Conservation (phyloP, 2,113 vertebrate species). For the Osmerus eperlanus region DNA sequence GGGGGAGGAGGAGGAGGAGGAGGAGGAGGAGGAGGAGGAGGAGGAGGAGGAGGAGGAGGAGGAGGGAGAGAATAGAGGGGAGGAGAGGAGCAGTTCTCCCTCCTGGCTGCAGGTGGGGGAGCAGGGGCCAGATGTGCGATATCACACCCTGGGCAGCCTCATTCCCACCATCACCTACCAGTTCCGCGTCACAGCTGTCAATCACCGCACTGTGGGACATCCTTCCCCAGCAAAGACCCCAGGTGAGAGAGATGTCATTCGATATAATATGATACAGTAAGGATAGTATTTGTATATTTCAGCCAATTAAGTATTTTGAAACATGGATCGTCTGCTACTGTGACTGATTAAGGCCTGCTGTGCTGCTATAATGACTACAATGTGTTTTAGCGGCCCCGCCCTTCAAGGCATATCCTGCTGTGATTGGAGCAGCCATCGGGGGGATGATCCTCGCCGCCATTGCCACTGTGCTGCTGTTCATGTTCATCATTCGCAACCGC, state of each 20-base stretch:
- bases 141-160: slow-evolving; percentile 71
- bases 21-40: neutral
- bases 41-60: slow-evolving; percentile 13
- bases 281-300: no score
- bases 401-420: slow-evolving; percentile 75
- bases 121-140: slow-evolving; percentile 72
- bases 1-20: slow-evolving; percentile 8
- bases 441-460: slow-evolving; percentile 78
- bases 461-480: slow-evolving; percentile 70
- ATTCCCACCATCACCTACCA: slow-evolving; percentile 76
- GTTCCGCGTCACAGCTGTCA: slow-evolving; percentile 82
- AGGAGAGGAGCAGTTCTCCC: neutral
- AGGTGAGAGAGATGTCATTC: slow-evolving; percentile 70
- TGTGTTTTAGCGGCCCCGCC: slow-evolving; percentile 76
- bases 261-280: no score
- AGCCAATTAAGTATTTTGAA: no score
- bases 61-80: no score
- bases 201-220: slow-evolving; percentile 81
- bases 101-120: slow-evolving; percentile 75
- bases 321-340: no score
- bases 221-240: slow-evolving; percentile 84
- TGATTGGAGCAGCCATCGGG: slow-evolving; percentile 78
- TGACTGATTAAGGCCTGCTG: slow-evolving; percentile 11
- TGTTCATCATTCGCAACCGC: slow-evolving; percentile 77
- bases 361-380: slow-evolving; percentile 57